Evolutionary conservation across 1,140 invertebrate genomes (phyloP).

Genomic region (Marisa cornuarietis): DNA sequence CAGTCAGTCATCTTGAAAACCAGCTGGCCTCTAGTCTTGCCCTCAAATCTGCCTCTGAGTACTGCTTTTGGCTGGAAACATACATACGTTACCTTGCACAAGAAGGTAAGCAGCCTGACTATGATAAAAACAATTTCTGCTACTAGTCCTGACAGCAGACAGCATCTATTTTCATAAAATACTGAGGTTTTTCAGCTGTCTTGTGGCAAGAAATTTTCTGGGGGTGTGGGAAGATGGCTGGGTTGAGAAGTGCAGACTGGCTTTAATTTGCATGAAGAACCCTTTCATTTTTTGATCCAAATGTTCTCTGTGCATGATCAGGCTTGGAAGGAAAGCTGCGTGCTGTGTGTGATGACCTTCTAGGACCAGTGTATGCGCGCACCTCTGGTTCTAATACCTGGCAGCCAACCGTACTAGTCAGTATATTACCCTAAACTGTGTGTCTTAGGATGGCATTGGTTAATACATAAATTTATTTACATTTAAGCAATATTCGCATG

Average conservation of each 20-base stretch:
- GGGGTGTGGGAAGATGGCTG: no score
- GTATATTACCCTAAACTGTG: conserved; percentile 10
- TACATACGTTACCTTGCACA: conserved; percentile 79
- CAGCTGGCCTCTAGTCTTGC: conserved; percentile 77
- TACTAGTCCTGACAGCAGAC: conserved; percentile 11
- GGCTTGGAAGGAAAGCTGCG: conserved; percentile 59
- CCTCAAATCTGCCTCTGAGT: conserved; percentile 78
- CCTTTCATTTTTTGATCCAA: no score
- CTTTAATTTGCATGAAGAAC: no score
- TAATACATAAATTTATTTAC: no score
- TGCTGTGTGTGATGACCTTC: conserved; percentile 62
- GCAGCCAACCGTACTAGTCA: conserved; percentile 66
- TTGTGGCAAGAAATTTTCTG: no score
- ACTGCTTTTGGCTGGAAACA: conserved; percentile 80
- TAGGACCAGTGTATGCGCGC: conserved; percentile 59
- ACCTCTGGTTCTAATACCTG: conserved; percentile 48
- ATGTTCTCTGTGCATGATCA: conserved; percentile 23
- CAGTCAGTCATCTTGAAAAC: conserved; percentile 80
- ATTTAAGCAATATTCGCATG: no score
- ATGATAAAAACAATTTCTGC: conserved; percentile 26
- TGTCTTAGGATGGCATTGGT: not conserved
- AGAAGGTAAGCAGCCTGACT: conserved; percentile 72
- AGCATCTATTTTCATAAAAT: conserved; percentile 69
- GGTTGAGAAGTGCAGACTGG: no score
- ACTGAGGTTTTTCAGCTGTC: not conserved